A percentile compares a stretch with the other conserved stretches of the same genome.
These are phyloP conservation scores for Rhaphigaster nebulosa DNA, from an alignment of 2,888 invertebrate species.

Conservation along the genomic window DNA sequence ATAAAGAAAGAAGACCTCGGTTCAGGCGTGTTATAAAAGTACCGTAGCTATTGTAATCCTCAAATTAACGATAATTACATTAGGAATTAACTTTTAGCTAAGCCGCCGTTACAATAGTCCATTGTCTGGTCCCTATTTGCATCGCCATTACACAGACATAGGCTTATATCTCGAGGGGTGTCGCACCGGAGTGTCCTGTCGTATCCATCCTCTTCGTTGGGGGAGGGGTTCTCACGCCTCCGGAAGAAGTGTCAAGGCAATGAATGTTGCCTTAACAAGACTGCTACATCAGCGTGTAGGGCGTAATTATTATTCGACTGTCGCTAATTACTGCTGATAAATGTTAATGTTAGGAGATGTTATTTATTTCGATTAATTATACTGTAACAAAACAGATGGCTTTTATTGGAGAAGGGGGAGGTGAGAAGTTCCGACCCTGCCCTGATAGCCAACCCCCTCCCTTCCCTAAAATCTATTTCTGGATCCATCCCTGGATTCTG, in stretches of 20 bases:
- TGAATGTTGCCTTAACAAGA: background rate
- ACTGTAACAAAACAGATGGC: too few species aligned
- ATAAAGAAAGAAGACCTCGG: background rate
- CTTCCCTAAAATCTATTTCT: too few species aligned
- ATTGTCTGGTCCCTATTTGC: conserved; percentile 24
- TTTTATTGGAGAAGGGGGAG: too few species aligned
- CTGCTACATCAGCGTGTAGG: background rate
- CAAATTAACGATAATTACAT: conserved; percentile 49
- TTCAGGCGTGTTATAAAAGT: background rate
- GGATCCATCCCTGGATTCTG: too few species aligned
- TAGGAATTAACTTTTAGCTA: conserved; percentile 31
- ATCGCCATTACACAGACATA: background rate
- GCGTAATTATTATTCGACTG: background rate
- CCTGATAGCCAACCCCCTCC: too few species aligned
- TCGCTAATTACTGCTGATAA: background rate
- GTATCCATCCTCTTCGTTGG: background rate
- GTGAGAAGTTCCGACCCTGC: too few species aligned
- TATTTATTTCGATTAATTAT: too few species aligned
- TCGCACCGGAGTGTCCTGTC: background rate
- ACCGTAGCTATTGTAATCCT: conserved; percentile 5
- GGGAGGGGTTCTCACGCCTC: background rate
- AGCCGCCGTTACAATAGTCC: conserved; percentile 15
- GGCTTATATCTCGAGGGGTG: background rate
- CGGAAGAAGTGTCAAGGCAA: background rate
- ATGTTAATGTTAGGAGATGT: background rate